phyloP scores from a whole-genome alignment of 2,797 vertebrate genomes.

The Lagocephalus sceleratus region DNA sequence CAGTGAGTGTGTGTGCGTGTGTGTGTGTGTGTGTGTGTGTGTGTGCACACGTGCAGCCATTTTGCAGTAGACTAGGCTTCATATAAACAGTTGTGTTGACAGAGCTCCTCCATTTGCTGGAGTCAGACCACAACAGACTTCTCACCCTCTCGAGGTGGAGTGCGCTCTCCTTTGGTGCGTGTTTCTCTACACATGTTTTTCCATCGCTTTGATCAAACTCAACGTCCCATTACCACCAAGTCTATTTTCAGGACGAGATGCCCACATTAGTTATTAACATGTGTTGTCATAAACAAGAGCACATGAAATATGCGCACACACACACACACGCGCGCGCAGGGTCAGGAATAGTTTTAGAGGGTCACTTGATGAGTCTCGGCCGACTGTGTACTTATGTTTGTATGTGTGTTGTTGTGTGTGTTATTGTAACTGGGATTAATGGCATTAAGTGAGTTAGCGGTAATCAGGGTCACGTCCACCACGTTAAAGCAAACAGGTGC shows the following conservation, averaged over 20 bases:
- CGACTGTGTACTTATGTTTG: constrained; percentile 15
- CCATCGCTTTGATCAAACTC: constrained; percentile 62
- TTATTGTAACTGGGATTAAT: constrained; percentile 62
- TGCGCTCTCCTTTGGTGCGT: constrained; percentile 19
- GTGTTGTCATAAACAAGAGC: constrained; percentile 31
- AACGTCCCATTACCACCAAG: constrained; percentile 51
- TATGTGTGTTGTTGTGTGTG: constrained; percentile 24
- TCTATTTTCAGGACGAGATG: constrained; percentile 56
- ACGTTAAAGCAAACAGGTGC: constrained; percentile 54
- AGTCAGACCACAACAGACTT: constrained; percentile 42
- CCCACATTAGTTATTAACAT: constrained; percentile 19
- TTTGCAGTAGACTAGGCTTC: constrained; percentile 23
- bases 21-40: constrained; percentile 10
- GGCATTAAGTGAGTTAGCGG: constrained; percentile 54
- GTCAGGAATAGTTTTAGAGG: constrained; percentile 52
- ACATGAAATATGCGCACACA: constrained; percentile 20
- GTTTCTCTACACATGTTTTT: constrained; percentile 51
- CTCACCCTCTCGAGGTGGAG: constrained; percentile 30
- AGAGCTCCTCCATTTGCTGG: constrained; percentile 47
- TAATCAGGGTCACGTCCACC: constrained; percentile 59
- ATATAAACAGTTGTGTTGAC: constrained; percentile 52
- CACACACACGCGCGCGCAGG: constrained; percentile 10
- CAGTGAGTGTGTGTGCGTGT: constrained; percentile 6
- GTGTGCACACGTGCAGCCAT: constrained; percentile 1
- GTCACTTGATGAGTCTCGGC: constrained; percentile 45